Percentiles rank a stretch among this genome's conserved stretches.
Conservation (phyloP, 2,888 invertebrate species). For the Melanotus villosus region DNA sequence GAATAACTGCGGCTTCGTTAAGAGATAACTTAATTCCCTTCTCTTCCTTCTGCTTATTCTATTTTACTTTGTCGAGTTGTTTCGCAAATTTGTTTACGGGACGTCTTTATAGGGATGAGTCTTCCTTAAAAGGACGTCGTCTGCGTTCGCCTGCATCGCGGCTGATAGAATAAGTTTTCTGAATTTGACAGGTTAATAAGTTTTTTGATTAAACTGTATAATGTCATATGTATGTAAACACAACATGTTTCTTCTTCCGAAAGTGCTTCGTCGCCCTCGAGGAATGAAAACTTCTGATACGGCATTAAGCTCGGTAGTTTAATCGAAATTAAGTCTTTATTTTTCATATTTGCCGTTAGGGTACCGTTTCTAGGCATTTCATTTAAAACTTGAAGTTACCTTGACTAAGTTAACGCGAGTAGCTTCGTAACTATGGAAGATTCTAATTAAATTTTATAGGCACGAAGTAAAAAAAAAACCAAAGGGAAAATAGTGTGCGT, state of each 20-base stretch:
- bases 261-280: neutral
- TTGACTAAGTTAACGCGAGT: no score
- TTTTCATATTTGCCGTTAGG: no score
- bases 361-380: no score
- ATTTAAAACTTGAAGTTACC: no score
- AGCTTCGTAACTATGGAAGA: no score
- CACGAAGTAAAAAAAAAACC: no score
- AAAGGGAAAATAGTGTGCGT: no score
- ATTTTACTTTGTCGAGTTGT: conserved; percentile 47
- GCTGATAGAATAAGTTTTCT: conserved; percentile 31
- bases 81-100: conserved; percentile 46
- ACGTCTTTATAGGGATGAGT: conserved; percentile 34
- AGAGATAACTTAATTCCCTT: conserved; percentile 62
- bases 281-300: conserved; percentile 7
- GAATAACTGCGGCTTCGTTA: conserved; percentile 65
- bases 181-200: conserved; percentile 44
- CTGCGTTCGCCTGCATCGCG: conserved; percentile 25
- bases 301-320: neutral
- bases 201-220: conserved; percentile 37
- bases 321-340: neutral
- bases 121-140: conserved; percentile 32
- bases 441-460: no score
- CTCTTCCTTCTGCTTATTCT: conserved; percentile 54
- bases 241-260: conserved; percentile 11
- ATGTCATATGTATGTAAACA: conserved; percentile 31